Percentiles rank a stretch among this genome's conserved stretches.
Conservation (phyloP, 2,888 invertebrate genomes). For the Lasioglossum zephyrum region DNA sequence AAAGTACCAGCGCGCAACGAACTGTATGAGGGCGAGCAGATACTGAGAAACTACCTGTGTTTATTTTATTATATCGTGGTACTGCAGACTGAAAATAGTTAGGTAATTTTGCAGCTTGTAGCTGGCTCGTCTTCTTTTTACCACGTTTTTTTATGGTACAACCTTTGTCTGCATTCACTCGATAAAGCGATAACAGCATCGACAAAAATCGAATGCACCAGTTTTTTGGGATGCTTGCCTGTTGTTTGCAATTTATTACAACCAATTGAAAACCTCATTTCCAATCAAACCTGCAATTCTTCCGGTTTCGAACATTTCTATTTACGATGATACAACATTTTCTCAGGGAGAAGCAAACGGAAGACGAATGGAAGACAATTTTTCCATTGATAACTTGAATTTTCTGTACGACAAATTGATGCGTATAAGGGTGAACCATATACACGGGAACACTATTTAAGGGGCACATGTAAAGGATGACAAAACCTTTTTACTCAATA, state of each 20-base stretch:
- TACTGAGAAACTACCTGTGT: neutral
- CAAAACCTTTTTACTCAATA: too few relatives aligned
- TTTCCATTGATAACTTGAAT: too few relatives aligned
- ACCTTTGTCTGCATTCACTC: neutral
- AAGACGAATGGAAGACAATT: too few relatives aligned
- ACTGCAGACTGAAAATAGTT: neutral
- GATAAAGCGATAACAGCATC: neutral
- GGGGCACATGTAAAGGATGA: too few relatives aligned
- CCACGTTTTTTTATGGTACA: neutral
- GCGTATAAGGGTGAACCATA: too few relatives aligned
- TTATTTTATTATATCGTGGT: neutral
- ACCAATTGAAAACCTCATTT: neutral
- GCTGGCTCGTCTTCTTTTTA: neutral
- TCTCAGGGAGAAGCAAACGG: too few relatives aligned
- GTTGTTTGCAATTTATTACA: neutral
- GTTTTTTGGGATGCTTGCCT: neutral
- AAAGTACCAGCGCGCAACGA: neutral
- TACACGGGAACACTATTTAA: too few relatives aligned
- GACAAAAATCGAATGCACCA: neutral
- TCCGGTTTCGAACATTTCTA: neutral
- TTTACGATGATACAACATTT: neutral
- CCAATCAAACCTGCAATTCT: neutral
- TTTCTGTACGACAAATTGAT: too few relatives aligned
- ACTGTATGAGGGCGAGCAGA: neutral
- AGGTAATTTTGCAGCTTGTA: neutral